Evolutionary conservation across 2,113 vertebrate species (phyloP).

Genomic region (Limnothrissa miodon): DNA sequence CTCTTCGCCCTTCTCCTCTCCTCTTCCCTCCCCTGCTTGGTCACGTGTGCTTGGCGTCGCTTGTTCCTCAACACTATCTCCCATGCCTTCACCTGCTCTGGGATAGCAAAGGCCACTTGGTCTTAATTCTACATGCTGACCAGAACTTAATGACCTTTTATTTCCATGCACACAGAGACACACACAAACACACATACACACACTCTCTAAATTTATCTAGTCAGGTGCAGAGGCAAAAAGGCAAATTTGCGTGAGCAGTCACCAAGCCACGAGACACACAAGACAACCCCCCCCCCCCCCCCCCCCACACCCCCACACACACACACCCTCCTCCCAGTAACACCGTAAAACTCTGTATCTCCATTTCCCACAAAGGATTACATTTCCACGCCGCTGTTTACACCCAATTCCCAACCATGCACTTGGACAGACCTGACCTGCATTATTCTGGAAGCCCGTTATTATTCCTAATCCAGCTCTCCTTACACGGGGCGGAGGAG

Average conservation of each 20-base stretch:
- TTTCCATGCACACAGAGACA: background rate
- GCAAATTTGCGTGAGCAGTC: background rate
- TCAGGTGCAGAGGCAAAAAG: conserved; percentile 26
- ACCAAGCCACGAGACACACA: conserved; percentile 35
- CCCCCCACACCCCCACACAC: conserved; percentile 28
- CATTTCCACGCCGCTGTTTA: conserved; percentile 46
- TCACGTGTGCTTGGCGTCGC: background rate
- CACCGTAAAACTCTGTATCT: conserved; percentile 43
- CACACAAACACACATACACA: background rate
- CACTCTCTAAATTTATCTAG: conserved; percentile 18
- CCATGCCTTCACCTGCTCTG: background rate
- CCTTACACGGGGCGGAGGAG: conserved; percentile 4
- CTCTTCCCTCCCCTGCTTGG: background rate
- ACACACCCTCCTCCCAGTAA: conserved; percentile 34
- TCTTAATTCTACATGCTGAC: background rate
- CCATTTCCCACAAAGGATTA: conserved; percentile 39
- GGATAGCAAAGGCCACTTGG: background rate
- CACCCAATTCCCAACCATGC: conserved; percentile 6
- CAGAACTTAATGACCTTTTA: conserved; percentile 22
- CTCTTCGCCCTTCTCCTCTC: background rate
- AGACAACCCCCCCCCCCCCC: conserved; percentile 40
- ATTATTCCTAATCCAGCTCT: conserved; percentile 43
- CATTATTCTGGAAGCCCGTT: conserved; percentile 46
- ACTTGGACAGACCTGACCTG: conserved; percentile 39
- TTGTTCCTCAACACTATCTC: background rate